Evolutionary conservation across 2,797 vertebrate genomes (phyloP), one percentile per base, ranked within the genome.

Genomic region (Sebastes reedi): DNA sequence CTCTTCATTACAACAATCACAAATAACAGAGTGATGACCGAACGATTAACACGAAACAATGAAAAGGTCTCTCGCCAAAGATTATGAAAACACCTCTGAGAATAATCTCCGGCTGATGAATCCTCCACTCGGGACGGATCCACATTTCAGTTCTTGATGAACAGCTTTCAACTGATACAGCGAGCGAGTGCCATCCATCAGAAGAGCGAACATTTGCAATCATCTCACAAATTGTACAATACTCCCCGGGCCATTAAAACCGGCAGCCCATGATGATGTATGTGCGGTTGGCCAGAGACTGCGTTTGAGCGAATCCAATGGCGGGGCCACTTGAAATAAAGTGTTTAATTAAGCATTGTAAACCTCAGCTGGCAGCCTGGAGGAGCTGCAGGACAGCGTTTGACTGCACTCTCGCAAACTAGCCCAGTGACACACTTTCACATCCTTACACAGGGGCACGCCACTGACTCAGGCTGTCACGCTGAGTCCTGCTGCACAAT

Each of bases 371-470:
- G 91, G 89, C 91, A 89, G 89, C 86, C 86, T 74, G 80, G 88
- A 89, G 72, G 84, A 92, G 87, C 90, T 82, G 81, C 60, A 89
- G 84, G 91, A 93, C 84, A 73, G 70, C 70, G 5, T 88, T 80
- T 39, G 85, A 86, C 88, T 81, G 75, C 79, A 42, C 78, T 86
- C 84, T 82, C 85, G 70, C 88, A 91, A 93, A 93, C 94, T 91
- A 94, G 91, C 91, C 93, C 90, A 93, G 92, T 95, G 94, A 94
- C 94, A 95, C 94, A 94, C 90, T 94, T 95, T 93, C 86, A 86
- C 83, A 89, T 92, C 89, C 83, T 74, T 74, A 86, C 78, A 84
- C 82, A 82, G 88, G 83, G 82, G 82, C 87, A 86, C 9, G 85
- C 72, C 82, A 87, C 82, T 74, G 89, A 91, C 87, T 86, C 87